Percentiles rank a stretch among this genome's conserved stretches.
phyloP scores from a whole-genome alignment of 2,888 invertebrate genomes.

The Platycnemis pennipes region DNA sequence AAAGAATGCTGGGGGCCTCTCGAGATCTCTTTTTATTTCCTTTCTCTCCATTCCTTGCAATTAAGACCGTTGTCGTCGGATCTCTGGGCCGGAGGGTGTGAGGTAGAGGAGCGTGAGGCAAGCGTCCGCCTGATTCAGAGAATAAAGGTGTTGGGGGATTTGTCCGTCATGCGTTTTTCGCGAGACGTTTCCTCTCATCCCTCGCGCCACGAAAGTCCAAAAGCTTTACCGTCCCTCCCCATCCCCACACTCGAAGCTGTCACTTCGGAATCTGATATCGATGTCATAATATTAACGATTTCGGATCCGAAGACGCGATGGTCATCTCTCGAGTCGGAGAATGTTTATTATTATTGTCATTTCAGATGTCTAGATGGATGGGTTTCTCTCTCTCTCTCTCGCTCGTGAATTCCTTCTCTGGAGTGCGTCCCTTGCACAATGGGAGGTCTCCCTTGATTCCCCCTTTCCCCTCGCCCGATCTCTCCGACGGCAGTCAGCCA shows the following conservation, averaged over 20 bases:
- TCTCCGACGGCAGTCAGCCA: background rate
- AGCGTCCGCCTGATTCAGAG: too few relatives aligned
- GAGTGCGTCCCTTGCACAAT: background rate
- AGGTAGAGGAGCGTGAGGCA: too few relatives aligned
- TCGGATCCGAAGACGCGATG: background rate
- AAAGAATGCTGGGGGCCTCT: too few relatives aligned
- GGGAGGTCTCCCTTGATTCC: background rate
- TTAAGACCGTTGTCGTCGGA: too few relatives aligned
- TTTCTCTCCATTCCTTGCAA: too few relatives aligned
- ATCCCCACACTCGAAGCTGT: constrained; percentile 15
- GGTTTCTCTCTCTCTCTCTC: background rate
- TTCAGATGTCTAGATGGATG: background rate
- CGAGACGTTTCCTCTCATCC: constrained; percentile 4
- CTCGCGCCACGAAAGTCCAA: background rate
- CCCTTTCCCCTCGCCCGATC: background rate
- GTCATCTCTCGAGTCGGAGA: background rate
- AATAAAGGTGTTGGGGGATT: constrained; percentile 36
- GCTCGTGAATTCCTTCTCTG: background rate
- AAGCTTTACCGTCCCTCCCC: background rate
- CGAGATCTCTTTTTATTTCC: too few relatives aligned
- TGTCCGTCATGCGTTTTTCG: constrained; percentile 34
- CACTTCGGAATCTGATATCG: constrained; percentile 54
- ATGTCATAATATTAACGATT: constrained; percentile 27
- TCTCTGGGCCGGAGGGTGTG: too few relatives aligned
- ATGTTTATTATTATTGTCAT: background rate